Evolutionary conservation across 2,113 vertebrate species (phyloP).

Genomic region (Melanerpes formicivorus): DNA sequence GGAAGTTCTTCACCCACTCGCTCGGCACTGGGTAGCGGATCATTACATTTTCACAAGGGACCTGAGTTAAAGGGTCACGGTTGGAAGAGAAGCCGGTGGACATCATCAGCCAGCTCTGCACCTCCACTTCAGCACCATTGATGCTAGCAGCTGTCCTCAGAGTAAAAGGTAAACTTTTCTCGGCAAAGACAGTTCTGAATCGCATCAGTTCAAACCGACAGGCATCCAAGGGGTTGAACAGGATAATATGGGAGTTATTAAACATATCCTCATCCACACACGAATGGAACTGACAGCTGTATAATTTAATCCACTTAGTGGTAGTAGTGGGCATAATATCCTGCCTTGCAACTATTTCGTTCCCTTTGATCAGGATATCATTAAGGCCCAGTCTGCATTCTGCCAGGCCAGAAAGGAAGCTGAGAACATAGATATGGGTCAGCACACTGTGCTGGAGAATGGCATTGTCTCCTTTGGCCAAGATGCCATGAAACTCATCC

Average conservation of each 20-base stretch:
- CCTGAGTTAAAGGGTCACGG: slow-evolving; percentile 82
- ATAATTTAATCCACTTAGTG: slow-evolving; percentile 87
- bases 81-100: slow-evolving; percentile 86
- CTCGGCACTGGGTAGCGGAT: slow-evolving; percentile 86
- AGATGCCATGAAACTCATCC: slow-evolving; percentile 84
- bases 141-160: slow-evolving; percentile 84
- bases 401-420: slow-evolving; percentile 85
- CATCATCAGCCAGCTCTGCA: slow-evolving; percentile 93
- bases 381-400: slow-evolving; percentile 87
- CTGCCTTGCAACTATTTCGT: slow-evolving; percentile 87
- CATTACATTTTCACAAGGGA: slow-evolving; percentile 90
- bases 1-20: slow-evolving; percentile 91
- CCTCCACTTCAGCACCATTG: slow-evolving; percentile 85
- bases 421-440: slow-evolving; percentile 83
- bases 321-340: slow-evolving; percentile 91
- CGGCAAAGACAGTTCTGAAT: slow-evolving; percentile 84
- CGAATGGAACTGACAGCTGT: slow-evolving; percentile 80
- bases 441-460: slow-evolving; percentile 82
- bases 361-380: slow-evolving; percentile 86
- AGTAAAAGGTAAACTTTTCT: slow-evolving; percentile 87
- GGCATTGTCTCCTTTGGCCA: slow-evolving; percentile 79
- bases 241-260: slow-evolving; percentile 71
- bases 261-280: slow-evolving; percentile 84
- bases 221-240: slow-evolving; percentile 84
- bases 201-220: slow-evolving; percentile 87